phyloP scores from a whole-genome alignment of 2,113 vertebrate genomes.

The Crotalus helleri region DNA sequence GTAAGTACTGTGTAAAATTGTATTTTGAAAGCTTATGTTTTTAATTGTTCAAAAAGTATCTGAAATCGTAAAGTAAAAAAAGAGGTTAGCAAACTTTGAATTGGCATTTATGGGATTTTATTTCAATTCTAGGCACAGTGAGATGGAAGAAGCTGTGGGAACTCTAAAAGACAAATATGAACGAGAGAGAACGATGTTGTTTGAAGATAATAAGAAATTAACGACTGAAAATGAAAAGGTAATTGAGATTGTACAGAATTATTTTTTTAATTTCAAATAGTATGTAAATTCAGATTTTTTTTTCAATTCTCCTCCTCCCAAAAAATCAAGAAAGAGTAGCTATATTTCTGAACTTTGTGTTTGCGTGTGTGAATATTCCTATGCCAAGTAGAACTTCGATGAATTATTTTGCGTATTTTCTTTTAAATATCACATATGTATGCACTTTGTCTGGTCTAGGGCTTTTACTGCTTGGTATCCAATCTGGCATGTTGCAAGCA shows the following conservation, averaged over 20 bases:
- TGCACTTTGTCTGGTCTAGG: background rate
- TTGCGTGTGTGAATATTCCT: background rate
- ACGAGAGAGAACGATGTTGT: constrained; percentile 81
- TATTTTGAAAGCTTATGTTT: background rate
- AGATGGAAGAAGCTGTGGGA: constrained; percentile 84
- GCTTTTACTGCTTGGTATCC: background rate
- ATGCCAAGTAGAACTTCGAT: background rate
- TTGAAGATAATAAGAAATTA: constrained; percentile 88
- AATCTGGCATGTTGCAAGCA: background rate
- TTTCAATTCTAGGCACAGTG: constrained; percentile 74
- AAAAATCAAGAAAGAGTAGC: background rate
- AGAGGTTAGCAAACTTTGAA: background rate
- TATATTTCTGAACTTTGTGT: background rate
- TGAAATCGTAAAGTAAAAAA: background rate
- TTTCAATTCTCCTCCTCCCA: background rate
- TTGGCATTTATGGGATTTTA: background rate
- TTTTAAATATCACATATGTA: background rate
- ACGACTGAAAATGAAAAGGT: constrained; percentile 87
- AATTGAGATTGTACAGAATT: constrained; percentile 12
- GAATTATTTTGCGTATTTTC: background rate
- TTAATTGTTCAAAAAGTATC: background rate
- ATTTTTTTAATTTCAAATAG: background rate
- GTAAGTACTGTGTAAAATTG: constrained; percentile 53
- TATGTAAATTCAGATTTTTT: constrained; percentile 13
- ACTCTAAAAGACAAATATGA: constrained; percentile 84